phyloP scores from a whole-genome alignment of 2,797 vertebrate genomes.

The Eutrigla gurnardus region DNA sequence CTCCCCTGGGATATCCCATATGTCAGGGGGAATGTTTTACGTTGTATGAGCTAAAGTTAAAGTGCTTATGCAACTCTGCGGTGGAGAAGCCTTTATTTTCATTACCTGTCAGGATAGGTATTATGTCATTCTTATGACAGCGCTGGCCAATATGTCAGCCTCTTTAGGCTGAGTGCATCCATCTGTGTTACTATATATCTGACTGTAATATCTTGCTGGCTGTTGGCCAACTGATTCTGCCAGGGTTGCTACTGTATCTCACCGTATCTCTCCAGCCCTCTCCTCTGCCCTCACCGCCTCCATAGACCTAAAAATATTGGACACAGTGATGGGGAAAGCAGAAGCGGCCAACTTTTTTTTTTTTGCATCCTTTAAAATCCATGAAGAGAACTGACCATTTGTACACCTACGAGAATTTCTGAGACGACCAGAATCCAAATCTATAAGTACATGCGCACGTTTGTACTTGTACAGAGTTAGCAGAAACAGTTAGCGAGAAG shows the following conservation, averaged over 20 bases:
- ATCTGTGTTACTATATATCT: constrained; percentile 83
- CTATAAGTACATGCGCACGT: constrained; percentile 52
- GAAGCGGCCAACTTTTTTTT: constrained; percentile 54
- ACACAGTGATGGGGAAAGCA: constrained; percentile 57
- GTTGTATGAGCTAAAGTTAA: constrained; percentile 72
- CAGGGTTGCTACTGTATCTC: constrained; percentile 67
- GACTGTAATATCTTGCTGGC: constrained; percentile 81
- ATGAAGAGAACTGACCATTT: constrained; percentile 65
- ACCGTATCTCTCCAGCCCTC: constrained; percentile 56
- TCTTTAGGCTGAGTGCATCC: constrained; percentile 85
- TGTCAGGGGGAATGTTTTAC: constrained; percentile 74
- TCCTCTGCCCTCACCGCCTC: constrained; percentile 51
- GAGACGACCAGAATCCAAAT: constrained; percentile 45
- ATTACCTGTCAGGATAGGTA: constrained; percentile 81
- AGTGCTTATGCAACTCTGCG: constrained; percentile 77
- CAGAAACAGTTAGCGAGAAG: constrained; percentile 45
- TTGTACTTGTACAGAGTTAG: constrained; percentile 46
- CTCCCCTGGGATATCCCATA: constrained; percentile 67
- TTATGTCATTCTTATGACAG: constrained; percentile 84
- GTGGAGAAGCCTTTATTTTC: constrained; percentile 79
- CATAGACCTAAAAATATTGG: constrained; percentile 70
- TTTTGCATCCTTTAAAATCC: constrained; percentile 65
- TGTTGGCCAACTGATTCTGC: constrained; percentile 70
- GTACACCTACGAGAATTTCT: constrained; percentile 61
- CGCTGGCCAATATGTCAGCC: constrained; percentile 80